A percentile compares a stretch with the other conserved stretches of the same genome.
These are phyloP conservation scores for Oxyscelio sp. DNA, from an alignment of 2,888 invertebrate species.

Conservation along the genomic window DNA sequence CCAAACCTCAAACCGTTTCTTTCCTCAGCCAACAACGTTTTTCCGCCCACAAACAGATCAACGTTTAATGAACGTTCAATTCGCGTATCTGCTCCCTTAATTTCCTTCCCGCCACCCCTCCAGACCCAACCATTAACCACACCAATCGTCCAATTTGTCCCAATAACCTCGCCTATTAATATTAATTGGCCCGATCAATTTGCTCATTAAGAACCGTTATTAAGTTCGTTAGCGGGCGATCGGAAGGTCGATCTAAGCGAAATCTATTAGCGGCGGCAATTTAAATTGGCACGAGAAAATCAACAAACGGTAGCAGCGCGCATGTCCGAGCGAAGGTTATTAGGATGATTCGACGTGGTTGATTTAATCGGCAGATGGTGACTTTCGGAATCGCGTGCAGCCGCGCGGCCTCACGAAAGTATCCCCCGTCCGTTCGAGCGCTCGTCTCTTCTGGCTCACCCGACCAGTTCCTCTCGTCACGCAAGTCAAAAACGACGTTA, in stretches of 20 bases:
- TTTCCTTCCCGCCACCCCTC: too few species aligned
- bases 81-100: too few species aligned
- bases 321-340: slow-evolving; percentile 43
- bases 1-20: too few species aligned
- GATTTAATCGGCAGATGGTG: slow-evolving; percentile 54
- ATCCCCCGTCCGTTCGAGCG: slow-evolving; percentile 22
- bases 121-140: too few species aligned
- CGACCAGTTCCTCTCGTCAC: slow-evolving; percentile 63
- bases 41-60: too few species aligned
- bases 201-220: too few species aligned
- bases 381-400: slow-evolving; percentile 49
- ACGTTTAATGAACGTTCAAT: too few species aligned
- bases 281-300: slow-evolving; percentile 24
- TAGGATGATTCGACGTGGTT: slow-evolving; percentile 49
- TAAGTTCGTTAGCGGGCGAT: too few species aligned
- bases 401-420: slow-evolving; percentile 32
- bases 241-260: slow-evolving; percentile 1
- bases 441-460: slow-evolving; percentile 47
- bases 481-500: slow-evolving; percentile 50
- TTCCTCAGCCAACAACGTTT: too few species aligned
- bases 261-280: slow-evolving; percentile 14
- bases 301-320: slow-evolving; percentile 47
- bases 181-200: too few species aligned
- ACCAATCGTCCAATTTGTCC: too few species aligned
- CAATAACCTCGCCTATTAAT: too few species aligned